These are phyloP conservation scores for Origma solitaria DNA, from an alignment of 2,113 vertebrate genomes.

Conservation along the genomic window DNA sequence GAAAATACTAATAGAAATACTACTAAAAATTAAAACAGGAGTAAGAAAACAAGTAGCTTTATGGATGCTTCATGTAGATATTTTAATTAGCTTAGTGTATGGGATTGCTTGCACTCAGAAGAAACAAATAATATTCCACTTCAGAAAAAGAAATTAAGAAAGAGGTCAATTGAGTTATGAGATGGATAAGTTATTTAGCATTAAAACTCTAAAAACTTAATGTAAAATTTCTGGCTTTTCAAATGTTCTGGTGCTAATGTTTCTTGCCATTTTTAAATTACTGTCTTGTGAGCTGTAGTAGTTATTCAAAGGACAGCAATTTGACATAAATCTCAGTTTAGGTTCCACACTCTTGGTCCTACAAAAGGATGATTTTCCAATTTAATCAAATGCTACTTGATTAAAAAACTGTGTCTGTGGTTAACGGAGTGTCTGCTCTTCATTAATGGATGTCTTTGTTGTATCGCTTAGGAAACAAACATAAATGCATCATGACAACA, in stretches of 20 bases:
- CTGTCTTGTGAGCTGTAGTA: neutral
- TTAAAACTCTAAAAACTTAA: neutral
- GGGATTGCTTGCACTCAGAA: neutral
- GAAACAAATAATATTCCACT: neutral
- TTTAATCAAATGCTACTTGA: neutral
- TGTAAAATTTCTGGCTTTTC: neutral
- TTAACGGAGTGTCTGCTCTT: neutral
- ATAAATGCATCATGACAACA: neutral
- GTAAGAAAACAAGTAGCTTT: neutral
- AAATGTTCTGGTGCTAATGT: neutral
- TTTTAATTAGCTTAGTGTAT: neutral
- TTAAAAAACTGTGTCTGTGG: neutral
- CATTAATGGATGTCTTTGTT: neutral
- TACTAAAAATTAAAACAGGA: neutral
- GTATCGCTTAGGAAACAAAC: neutral
- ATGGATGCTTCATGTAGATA: neutral
- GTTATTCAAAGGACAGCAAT: neutral
- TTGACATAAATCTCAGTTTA: neutral
- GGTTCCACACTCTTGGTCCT: neutral
- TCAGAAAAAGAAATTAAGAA: neutral
- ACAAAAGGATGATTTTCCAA: neutral
- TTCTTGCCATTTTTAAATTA: neutral
- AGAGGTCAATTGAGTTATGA: neutral
- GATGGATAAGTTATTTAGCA: neutral
- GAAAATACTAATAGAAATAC: neutral